Percentiles rank a stretch among this genome's conserved stretches.
Conservation (phyloP, 1,140 invertebrate species). For the Lasioglossum baleicum region DNA sequence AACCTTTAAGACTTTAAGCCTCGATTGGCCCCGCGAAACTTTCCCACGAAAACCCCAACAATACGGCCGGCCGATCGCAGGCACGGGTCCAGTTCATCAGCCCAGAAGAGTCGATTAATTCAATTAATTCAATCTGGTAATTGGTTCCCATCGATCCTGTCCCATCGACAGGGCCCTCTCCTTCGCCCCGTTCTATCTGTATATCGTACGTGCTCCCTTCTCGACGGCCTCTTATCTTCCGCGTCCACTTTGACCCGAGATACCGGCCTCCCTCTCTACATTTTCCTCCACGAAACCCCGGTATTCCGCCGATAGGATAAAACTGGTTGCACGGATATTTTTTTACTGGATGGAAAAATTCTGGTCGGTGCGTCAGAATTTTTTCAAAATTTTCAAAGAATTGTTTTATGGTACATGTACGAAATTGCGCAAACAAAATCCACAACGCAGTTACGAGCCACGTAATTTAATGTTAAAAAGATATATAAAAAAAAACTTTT, state of each 20-base stretch:
- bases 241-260: constrained; percentile 4
- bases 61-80: constrained; percentile 44
- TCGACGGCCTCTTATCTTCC: constrained; percentile 22
- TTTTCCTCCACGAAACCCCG: background rate
- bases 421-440: too few species aligned
- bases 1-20: constrained; percentile 42
- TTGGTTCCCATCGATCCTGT: constrained; percentile 61
- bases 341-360: too few species aligned
- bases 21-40: constrained; percentile 32
- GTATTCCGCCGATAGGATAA: too few species aligned
- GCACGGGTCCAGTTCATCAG: constrained; percentile 41
- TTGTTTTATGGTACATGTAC: too few species aligned
- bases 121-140: constrained; percentile 66
- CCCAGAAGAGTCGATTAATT: constrained; percentile 59
- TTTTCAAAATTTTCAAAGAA: too few species aligned
- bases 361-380: too few species aligned
- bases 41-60: constrained; percentile 55
- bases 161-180: constrained; percentile 3
- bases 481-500: too few species aligned
- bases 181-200: background rate
- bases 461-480: too few species aligned
- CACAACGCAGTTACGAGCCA: too few species aligned
- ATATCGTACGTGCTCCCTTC: constrained; percentile 10
- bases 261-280: background rate
- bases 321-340: too few species aligned